These are phyloP conservation scores for Anticlea derivata DNA, from an alignment of 2,888 invertebrate genomes.

Conservation along the genomic window DNA sequence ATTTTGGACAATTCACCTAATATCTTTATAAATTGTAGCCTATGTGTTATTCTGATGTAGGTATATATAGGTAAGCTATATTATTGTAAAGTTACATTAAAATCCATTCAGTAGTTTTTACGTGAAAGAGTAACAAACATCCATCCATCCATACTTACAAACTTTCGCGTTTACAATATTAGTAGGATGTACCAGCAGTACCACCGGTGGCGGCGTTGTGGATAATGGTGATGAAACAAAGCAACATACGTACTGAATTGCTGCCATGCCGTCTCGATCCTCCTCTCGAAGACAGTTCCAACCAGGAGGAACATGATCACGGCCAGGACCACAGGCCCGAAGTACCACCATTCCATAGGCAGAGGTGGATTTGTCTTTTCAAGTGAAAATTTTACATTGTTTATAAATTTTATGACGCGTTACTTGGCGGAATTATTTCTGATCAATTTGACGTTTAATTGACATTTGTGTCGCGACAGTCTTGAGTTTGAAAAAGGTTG, in stretches of 20 bases:
- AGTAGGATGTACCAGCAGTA: no score
- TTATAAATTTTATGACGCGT: neutral
- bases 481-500: no score
- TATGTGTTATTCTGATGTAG: no score
- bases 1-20: no score
- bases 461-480: neutral
- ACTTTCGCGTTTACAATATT: no score
- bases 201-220: no score
- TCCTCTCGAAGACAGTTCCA: conserved; percentile 63
- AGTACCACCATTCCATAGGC: conserved; percentile 61
- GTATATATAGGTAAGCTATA: no score
- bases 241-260: conserved; percentile 53
- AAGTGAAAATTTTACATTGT: conserved; percentile 3
- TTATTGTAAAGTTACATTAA: no score
- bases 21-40: no score
- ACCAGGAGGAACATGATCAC: conserved; percentile 65
- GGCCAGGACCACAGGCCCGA: conserved; percentile 59
- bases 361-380: neutral
- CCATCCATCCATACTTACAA: no score
- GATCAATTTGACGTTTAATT: neutral
- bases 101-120: no score
- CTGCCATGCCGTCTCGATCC: conserved; percentile 53
- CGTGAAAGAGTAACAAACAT: no score
- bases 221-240: neutral
- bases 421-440: conserved; percentile 7